phyloP scores from a whole-genome alignment of 2,888 invertebrate species.

The Drosophila kanekoi region DNA sequence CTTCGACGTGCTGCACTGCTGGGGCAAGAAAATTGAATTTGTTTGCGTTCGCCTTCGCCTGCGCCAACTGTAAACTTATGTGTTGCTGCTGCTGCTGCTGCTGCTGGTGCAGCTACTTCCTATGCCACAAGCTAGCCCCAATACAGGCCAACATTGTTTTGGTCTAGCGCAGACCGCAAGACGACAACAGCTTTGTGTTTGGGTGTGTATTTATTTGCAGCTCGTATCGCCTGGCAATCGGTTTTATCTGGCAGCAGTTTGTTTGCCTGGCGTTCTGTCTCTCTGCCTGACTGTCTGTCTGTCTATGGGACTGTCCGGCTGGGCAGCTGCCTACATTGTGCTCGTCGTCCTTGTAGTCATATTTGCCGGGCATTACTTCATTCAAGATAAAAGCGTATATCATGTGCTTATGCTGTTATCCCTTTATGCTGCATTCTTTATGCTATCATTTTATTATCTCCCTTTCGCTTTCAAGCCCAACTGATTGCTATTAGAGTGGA shows the following conservation, averaged over 20 bases:
- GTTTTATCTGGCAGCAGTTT: constrained; percentile 60
- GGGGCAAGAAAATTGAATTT: constrained; percentile 70
- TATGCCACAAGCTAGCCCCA: neutral
- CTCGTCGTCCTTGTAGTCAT: constrained; percentile 27
- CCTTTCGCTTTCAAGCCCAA: constrained; percentile 47
- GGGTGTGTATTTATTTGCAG: constrained; percentile 30
- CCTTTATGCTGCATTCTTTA: constrained; percentile 64
- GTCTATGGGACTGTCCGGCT: neutral
- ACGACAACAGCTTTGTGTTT: constrained; percentile 21
- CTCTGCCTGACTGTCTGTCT: constrained; percentile 1
- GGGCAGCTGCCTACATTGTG: constrained; percentile 11
- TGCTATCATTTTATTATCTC: constrained; percentile 66
- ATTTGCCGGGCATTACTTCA: constrained; percentile 48
- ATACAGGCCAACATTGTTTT: constrained; percentile 47
- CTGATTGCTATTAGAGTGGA: constrained; percentile 46
- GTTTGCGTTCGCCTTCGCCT: constrained; percentile 38
- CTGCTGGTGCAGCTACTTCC: constrained; percentile 1
- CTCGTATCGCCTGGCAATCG: constrained; percentile 54
- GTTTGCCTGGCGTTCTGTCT: constrained; percentile 23
- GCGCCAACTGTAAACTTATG: constrained; percentile 26
- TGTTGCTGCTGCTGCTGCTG: neutral
- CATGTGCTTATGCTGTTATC: constrained; percentile 62
- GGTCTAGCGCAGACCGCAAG: constrained; percentile 40
- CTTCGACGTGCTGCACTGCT: constrained; percentile 32
- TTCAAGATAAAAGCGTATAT: constrained; percentile 61